A percentile compares a stretch with the other conserved stretches of the same genome.
Evolutionary conservation across 2,797 vertebrate genomes (phyloP).

Genomic region (Anguilla anguilla): DNA sequence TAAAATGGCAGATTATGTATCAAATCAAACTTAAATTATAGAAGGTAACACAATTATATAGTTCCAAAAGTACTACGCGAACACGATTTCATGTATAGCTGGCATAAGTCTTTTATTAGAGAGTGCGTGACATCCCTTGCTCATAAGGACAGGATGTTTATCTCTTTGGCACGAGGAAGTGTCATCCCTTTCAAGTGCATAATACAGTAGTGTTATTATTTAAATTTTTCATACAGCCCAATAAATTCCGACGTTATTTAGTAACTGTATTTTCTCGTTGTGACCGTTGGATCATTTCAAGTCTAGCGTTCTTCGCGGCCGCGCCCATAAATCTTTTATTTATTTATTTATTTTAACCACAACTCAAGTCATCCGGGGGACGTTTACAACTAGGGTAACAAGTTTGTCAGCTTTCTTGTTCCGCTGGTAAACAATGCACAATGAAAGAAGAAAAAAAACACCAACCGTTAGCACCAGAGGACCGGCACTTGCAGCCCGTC

Average conservation of each 20-base stretch:
- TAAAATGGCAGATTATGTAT: background rate
- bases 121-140: background rate
- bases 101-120: background rate
- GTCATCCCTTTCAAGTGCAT: background rate
- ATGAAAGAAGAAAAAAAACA: background rate
- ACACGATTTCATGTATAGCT: background rate
- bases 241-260: background rate
- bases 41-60: background rate
- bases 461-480: background rate
- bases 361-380: background rate
- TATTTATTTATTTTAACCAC: background rate
- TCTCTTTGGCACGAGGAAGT: background rate
- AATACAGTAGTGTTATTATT: background rate
- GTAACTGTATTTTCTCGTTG: background rate
- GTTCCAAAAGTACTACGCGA: background rate
- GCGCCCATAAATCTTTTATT: background rate
- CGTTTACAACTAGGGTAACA: slow-evolving; percentile 22
- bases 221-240: background rate
- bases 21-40: background rate
- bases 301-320: too few relatives aligned
- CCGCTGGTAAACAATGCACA: background rate
- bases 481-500: background rate
- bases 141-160: background rate
- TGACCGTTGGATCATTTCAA: background rate
- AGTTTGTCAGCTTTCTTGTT: slow-evolving; percentile 9